These are phyloP conservation scores for Zosterops borbonicus DNA, from an alignment of 2,113 vertebrate genomes.

Conservation along the genomic window DNA sequence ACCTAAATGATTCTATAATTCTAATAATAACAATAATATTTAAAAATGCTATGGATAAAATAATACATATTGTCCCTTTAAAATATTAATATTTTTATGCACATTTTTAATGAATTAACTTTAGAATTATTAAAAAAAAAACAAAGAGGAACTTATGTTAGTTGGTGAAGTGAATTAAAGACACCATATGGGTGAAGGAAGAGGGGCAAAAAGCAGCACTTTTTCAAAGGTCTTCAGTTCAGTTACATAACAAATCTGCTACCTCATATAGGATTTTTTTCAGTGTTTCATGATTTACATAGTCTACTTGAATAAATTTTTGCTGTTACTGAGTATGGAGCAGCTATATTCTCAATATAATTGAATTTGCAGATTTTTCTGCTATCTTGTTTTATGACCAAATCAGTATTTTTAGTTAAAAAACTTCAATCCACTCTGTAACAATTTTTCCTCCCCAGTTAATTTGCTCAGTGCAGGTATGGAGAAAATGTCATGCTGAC, in stretches of 20 bases:
- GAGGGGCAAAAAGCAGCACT: rapidly evolving
- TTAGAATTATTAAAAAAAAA: neutral
- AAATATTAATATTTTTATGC: neutral
- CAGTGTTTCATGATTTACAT: neutral
- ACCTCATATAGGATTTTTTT: neutral
- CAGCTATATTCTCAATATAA: neutral
- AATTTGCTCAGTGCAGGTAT: neutral
- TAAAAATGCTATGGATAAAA: neutral
- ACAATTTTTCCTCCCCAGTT: neutral
- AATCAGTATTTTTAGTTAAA: neutral
- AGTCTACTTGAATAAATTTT: neutral
- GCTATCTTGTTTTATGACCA: neutral
- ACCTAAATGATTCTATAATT: neutral
- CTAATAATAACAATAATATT: neutral
- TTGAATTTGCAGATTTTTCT: neutral
- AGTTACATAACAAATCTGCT: neutral
- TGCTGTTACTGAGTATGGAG: neutral
- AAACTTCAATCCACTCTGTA: neutral
- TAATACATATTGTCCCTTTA: neutral
- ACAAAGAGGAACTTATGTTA: neutral
- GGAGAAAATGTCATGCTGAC: neutral
- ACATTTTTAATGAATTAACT: neutral
- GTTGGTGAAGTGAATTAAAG: neutral
- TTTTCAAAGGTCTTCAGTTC: neutral
- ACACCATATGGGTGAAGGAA: neutral